Evolutionary conservation across 2,113 vertebrate genomes (phyloP).

Genomic region (Rhynchomys soricoides): DNA sequence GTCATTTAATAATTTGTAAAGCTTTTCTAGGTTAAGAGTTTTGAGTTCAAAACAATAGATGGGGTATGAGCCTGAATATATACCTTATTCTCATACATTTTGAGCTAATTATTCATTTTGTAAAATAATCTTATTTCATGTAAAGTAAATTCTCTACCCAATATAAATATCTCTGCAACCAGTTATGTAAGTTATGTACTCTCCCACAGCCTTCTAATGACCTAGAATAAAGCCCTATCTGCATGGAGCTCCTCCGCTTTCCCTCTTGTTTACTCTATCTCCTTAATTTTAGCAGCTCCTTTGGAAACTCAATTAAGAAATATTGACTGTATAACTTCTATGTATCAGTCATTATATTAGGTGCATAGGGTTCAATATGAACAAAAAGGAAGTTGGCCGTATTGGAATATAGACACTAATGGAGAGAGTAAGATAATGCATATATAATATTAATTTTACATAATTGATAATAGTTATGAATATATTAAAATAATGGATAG

Average conservation of each 20-base stretch:
- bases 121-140: not conserved
- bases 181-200: not conserved
- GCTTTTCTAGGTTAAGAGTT: not conserved
- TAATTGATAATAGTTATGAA: not conserved
- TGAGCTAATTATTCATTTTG: constrained; percentile 17
- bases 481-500: not conserved
- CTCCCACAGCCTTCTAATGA: not conserved
- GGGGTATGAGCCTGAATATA: not conserved
- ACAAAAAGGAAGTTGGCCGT: not conserved
- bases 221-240: not conserved
- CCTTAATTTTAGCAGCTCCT: not conserved
- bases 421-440: not conserved
- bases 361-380: not conserved
- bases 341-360: not conserved
- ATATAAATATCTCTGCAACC: not conserved
- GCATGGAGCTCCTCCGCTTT: not conserved
- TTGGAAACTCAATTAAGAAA: not conserved
- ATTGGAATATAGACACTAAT: not conserved
- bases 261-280: not conserved
- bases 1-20: not conserved
- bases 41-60: not conserved
- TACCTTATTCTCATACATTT: not conserved
- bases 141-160: not conserved
- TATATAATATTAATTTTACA: not conserved
- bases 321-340: not conserved